Evolutionary conservation across 2,888 invertebrate genomes (phyloP).

Genomic region (Chymomyza caudatula): DNA sequence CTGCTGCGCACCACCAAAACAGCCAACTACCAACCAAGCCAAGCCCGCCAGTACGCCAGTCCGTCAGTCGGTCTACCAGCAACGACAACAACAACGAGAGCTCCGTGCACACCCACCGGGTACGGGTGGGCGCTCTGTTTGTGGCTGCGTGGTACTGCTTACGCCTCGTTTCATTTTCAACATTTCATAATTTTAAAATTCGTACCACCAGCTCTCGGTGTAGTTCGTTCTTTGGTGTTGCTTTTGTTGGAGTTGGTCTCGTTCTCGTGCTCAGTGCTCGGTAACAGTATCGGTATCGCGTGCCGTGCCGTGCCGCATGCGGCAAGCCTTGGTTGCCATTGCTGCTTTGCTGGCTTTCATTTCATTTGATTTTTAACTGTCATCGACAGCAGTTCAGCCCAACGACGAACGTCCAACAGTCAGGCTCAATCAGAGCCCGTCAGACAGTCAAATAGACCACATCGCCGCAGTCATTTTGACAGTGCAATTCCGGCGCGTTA

Average conservation of each 20-base stretch:
- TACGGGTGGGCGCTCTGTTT: background rate
- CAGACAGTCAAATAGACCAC: background rate
- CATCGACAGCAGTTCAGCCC: slow-evolving; percentile 70
- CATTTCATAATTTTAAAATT: slow-evolving; percentile 68
- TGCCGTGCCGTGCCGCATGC: slow-evolving; percentile 21
- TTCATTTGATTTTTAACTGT: slow-evolving; percentile 79
- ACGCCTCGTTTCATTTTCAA: slow-evolving; percentile 57
- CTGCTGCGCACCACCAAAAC: slow-evolving; percentile 53
- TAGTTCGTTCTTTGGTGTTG: background rate
- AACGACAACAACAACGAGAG: too few relatives aligned
- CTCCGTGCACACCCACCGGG: background rate
- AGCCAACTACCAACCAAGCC: slow-evolving; percentile 1
- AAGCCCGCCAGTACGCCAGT: too few relatives aligned
- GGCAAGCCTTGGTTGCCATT: background rate
- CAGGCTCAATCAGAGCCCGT: background rate
- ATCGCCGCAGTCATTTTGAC: background rate
- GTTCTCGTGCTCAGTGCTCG: slow-evolving; percentile 24
- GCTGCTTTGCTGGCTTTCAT: slow-evolving; percentile 44
- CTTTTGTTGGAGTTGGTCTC: slow-evolving; percentile 20
- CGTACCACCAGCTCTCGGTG: slow-evolving; percentile 36
- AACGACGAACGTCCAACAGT: background rate
- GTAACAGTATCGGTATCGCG: slow-evolving; percentile 9
- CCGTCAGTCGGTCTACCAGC: too few relatives aligned
- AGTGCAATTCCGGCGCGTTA: background rate
- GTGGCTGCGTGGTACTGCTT: slow-evolving; percentile 18